Evolutionary conservation across 1,140 invertebrate species (phyloP), one percentile per base, ranked within the genome.

Genomic region (Papilio aristodemus): DNA sequence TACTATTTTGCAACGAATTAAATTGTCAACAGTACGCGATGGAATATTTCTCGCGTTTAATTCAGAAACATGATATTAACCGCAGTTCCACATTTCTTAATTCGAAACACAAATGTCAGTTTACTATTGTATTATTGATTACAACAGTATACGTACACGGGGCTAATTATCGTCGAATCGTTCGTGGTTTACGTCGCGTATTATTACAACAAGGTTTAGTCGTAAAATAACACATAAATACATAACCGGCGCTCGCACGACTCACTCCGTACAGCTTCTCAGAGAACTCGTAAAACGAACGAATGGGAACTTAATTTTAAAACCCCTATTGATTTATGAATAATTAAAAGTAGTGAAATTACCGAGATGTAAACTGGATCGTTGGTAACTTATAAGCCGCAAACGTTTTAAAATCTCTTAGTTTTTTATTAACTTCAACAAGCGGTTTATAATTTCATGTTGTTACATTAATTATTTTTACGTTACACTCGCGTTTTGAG

Each of bases 231-330:
- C 59, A 67, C 64, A 58, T 71, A 67, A 66, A 74, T 70, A 70
- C 67, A 66, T 46, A 14, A 66, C 11, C 63, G 27, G 25, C 70
- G 54, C 66, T 37, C 71, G 68, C 70, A 70, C 71, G 69, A 68
- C 67, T 70, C 67, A 50, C 67, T 73, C 43, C 63, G 59, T 71
- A 64, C 69, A 63, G 70, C 67, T 79, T 74, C 68, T 19, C 68
- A 19, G 76, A 79, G 63, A 43, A 68, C 69, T 72, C 74, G 72
- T 78, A 76, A 79, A 77, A 77, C 71, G 68, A 67, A 46, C 46
- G 71, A 73, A 73, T 71, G 70, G 74, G 58, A 63, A 70, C 69
- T 72, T 78, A 76, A 78, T 75, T 78, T 78, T 76, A 76, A 74
- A 69, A 68, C 54, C 66, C 54, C 66, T 38, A 70, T 73, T 74